These are phyloP conservation scores for Tinea pellionella DNA, from an alignment of 2,888 invertebrate species.

Conservation along the genomic window DNA sequence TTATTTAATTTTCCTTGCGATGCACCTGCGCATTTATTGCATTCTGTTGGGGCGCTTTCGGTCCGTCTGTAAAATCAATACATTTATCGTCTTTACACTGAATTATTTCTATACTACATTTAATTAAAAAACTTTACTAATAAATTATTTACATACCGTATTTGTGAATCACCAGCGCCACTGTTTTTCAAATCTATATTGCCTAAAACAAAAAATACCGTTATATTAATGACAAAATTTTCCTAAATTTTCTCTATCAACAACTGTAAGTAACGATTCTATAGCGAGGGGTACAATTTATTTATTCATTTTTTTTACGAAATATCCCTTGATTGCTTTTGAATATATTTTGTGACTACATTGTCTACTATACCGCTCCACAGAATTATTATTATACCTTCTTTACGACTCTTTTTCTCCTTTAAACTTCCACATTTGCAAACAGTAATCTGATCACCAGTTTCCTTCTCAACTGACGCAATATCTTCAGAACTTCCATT, in stretches of 20 bases:
- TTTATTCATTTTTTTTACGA: too few species aligned
- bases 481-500: neutral
- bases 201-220: neutral
- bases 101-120: too few species aligned
- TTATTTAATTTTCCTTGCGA: neutral
- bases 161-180: neutral
- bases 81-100: too few species aligned
- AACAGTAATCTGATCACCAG: neutral
- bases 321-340: too few species aligned
- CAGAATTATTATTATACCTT: neutral
- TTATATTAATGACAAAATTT: too few species aligned
- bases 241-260: too few species aligned
- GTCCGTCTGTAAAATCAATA: neutral
- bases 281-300: too few species aligned
- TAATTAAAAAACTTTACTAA: too few species aligned
- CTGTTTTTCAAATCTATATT: neutral
- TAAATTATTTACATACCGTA: neutral
- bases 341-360: too few species aligned
- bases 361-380: too few species aligned
- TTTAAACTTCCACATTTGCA: neutral
- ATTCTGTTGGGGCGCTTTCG: neutral
- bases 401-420: neutral
- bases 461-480: neutral
- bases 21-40: neutral
- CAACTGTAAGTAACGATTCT: too few species aligned